These are phyloP conservation scores for Scaptomyza graminum DNA, from an alignment of 1,140 invertebrate species.

Conservation along the genomic window DNA sequence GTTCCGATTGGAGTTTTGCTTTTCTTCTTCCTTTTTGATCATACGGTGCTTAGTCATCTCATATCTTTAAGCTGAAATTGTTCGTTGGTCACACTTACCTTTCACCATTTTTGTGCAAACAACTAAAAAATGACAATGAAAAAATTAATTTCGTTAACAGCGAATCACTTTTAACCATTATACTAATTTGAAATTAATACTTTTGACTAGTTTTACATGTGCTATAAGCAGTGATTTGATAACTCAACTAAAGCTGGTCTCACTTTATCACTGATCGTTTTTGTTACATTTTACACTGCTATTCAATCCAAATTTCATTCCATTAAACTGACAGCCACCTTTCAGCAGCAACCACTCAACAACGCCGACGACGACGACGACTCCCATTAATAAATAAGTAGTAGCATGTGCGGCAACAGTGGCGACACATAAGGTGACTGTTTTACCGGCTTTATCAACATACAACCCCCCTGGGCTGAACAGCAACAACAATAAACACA, in stretches of 20 bases:
- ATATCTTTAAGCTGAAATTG: no score
- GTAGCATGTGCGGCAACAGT: slow-evolving; percentile 43
- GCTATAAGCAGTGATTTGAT: neutral
- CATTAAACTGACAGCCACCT: slow-evolving; percentile 58
- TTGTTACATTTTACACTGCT: neutral
- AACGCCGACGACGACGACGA: slow-evolving; percentile 46
- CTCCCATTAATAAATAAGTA: slow-evolving; percentile 76
- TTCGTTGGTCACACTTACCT: no score
- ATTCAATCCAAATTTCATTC: slow-evolving; percentile 18
- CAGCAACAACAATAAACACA: slow-evolving; percentile 21
- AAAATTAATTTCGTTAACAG: no score
- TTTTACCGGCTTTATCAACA: slow-evolving; percentile 38
- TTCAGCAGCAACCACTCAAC: slow-evolving; percentile 59
- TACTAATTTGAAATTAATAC: no score
- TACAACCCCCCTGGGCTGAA: slow-evolving; percentile 39
- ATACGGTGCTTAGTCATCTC: no score
- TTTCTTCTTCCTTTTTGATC: no score
- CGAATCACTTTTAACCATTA: no score
- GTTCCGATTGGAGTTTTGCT: neutral
- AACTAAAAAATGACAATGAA: no score
- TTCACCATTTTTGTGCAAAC: no score
- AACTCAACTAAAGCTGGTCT: neutral
- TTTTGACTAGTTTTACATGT: neutral
- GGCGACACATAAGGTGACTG: slow-evolving; percentile 42
- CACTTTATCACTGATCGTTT: slow-evolving; percentile 4